Conservation (phyloP, 2,113 vertebrate species). For the Uria lomvia region DNA sequence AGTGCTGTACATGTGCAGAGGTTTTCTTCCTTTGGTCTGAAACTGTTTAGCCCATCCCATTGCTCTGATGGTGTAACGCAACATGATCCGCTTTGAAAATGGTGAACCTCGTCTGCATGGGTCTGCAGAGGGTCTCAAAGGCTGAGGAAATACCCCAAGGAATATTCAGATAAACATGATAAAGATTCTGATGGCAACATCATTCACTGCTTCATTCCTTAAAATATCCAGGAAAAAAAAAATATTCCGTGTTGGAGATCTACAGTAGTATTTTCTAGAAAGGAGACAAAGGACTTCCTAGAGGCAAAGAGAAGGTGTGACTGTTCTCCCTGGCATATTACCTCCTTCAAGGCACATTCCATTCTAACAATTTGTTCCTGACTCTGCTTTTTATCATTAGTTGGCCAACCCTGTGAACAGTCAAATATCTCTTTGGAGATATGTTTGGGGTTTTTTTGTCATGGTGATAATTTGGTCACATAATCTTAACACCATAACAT, state of each 20-base stretch:
- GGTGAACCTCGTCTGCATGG: background rate
- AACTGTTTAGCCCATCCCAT: background rate
- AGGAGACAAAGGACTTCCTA: background rate
- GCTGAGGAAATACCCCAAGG: background rate
- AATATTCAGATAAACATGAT: background rate
- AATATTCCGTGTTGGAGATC: fast-evolving
- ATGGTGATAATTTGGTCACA: background rate
- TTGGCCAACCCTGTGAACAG: background rate
- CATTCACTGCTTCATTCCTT: background rate
- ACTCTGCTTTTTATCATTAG: background rate
- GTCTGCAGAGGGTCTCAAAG: background rate
- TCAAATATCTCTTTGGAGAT: background rate
- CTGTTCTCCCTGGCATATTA: background rate
- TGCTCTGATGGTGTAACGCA: background rate
- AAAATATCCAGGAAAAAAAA: background rate
- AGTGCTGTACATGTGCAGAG: background rate
- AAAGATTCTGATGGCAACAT: background rate
- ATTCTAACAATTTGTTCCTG: background rate
- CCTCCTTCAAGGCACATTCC: background rate
- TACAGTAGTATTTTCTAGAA: background rate
- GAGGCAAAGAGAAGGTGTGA: background rate
- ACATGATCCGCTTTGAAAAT: background rate
- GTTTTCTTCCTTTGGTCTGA: background rate
- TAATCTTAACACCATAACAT: background rate
- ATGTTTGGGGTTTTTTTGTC: background rate